Base-by-base conservation (phyloP, 2,888 invertebrate species). In the Mellilla xanthometata region DNA sequence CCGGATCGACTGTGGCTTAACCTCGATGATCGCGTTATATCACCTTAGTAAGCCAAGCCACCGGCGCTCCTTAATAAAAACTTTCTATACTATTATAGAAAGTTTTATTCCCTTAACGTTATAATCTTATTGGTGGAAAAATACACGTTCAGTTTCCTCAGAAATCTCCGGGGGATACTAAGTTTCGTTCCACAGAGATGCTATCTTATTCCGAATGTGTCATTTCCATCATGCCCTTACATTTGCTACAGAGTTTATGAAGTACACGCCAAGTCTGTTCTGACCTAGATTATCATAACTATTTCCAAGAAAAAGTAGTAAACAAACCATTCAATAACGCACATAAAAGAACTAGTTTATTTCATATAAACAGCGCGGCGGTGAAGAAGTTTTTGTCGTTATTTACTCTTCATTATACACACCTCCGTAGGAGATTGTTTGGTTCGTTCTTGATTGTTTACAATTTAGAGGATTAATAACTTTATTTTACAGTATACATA, bases 301-400 rank as follows among this genome's bases (percentile, higher is more conserved):
- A 35, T 39, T 39, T 29, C 39, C 31, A 46, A 36, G 40, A 36
- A 46, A n/a, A 40, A 36, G 36, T 31, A 36, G 40, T 46, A 46
- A 46, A 40, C 46, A 46, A 36, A 40, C 40, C 46, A 27, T 46
- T 30, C 39, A 26, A 35, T 40, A 40, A 46, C 40, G 11, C 9
- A 39, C 34, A 46, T 46, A 46, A 46, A 45, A 45, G n/a, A 46
- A 32, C 31, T 46, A 32, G 40, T 40, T 36, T 40, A 46, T 36
- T 30, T 22, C 35, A 36, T 36, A 22, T 35, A 46, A 36, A 46
- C 40, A 40, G 35, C 35, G 36, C 11, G 35, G 4, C n/a, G 9
- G 19, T 10, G 12, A n/a, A 31, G 26, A 46, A 39, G 39, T 46
- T 46, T 39, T n/a, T 27, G 34, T 9, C 39, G 23, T 31, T 46